These are phyloP conservation scores for Blastobasis adustella DNA, from an alignment of 2,888 invertebrate species.

Conservation along the genomic window DNA sequence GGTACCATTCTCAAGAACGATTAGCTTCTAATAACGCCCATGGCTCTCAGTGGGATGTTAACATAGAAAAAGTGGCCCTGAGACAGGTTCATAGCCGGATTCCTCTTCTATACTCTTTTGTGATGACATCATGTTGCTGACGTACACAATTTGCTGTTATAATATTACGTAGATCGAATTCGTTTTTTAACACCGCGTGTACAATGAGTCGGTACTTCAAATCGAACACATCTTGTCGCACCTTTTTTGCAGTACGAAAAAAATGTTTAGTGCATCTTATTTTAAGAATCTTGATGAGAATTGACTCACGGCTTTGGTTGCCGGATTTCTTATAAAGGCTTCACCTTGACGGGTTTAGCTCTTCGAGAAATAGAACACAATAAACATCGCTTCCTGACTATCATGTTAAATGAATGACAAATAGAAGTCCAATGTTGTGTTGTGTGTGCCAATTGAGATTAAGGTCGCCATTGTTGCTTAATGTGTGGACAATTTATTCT, in stretches of 20 bases:
- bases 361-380: conserved; percentile 38
- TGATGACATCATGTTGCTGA: conserved; percentile 59
- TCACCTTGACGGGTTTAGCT: conserved; percentile 46
- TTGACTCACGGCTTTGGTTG: conserved; percentile 14
- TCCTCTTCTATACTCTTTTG: conserved; percentile 41
- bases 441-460: conserved; percentile 43
- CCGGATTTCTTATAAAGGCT: conserved; percentile 33
- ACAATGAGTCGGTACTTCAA: no score
- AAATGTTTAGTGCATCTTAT: background rate
- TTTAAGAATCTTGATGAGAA: conserved; percentile 7
- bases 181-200: conserved; percentile 6
- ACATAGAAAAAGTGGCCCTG: conserved; percentile 65
- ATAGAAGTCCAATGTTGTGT: conserved; percentile 37
- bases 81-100: conserved; percentile 61
- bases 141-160: conserved; percentile 48
- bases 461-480: conserved; percentile 35
- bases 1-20: conserved; percentile 20
- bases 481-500: background rate
- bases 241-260: background rate
- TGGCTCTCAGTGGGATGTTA: conserved; percentile 38
- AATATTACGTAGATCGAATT: conserved; percentile 17
- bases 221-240: no score
- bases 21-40: conserved; percentile 30
- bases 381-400: conserved; percentile 46
- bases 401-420: conserved; percentile 54